A percentile compares a stretch with the other conserved stretches of the same genome.
Evolutionary conservation across 2,113 vertebrate species (phyloP).

Genomic region (Pomatostomus ruficeps): DNA sequence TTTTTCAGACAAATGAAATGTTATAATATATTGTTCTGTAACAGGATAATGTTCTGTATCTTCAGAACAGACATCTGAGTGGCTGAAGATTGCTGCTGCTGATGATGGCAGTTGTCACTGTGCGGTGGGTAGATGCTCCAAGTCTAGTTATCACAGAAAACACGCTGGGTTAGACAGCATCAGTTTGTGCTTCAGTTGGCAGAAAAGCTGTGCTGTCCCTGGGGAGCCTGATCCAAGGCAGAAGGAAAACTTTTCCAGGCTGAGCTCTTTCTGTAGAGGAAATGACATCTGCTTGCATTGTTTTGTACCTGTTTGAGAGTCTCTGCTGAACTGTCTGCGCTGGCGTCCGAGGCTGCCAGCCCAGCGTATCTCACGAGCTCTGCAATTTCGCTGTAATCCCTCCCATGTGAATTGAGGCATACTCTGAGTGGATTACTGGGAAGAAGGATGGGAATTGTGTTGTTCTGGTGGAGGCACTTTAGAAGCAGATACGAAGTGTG

Average conservation of each 20-base stretch:
- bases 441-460: neutral
- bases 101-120: neutral
- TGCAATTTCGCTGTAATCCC: neutral
- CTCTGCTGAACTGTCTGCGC: neutral
- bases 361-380: neutral
- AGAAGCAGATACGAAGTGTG: neutral
- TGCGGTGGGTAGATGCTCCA: neutral
- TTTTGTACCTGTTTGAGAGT: slow-evolving; percentile 10
- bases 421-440: neutral
- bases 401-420: neutral
- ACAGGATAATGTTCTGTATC: neutral
- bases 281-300: slow-evolving; percentile 3
- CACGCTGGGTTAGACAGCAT: neutral
- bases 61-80: neutral
- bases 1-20: neutral
- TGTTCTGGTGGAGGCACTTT: neutral
- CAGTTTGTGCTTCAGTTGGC: neutral
- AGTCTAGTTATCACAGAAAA: neutral
- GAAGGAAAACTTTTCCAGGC: neutral
- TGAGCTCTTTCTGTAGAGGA: neutral
- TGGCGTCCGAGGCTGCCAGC: neutral
- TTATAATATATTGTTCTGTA: neutral
- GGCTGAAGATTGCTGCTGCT: neutral
- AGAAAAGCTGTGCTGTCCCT: neutral
- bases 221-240: neutral